Percentiles rank a stretch among this genome's conserved stretches.
These are phyloP conservation scores for Lycaon pictus DNA, from an alignment of 2,113 vertebrate genomes.

Conservation along the genomic window DNA sequence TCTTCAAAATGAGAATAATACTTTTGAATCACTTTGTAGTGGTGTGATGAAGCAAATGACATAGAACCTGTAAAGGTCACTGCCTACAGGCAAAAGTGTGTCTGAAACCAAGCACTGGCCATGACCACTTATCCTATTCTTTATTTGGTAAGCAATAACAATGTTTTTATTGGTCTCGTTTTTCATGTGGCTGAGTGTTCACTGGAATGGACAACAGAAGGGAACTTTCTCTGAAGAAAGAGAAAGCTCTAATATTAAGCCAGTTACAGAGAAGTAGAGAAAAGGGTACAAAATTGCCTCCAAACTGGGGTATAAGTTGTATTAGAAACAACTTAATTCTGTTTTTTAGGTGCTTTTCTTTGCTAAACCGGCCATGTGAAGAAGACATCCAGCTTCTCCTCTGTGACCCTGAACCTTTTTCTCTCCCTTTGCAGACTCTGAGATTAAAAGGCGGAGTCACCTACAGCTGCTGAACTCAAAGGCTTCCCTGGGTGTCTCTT, in stretches of 20 bases:
- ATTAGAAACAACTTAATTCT: neutral
- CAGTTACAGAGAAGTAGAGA: neutral
- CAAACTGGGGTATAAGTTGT: neutral
- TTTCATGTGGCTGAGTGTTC: neutral
- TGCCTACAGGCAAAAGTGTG: neutral
- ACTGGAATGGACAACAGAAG: neutral
- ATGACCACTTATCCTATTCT: neutral
- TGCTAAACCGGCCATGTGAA: neutral
- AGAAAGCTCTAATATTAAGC: slow-evolving; percentile 26
- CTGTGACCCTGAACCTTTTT: neutral
- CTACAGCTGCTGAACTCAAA: slow-evolving; percentile 82
- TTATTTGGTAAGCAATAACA: neutral
- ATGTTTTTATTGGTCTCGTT: neutral
- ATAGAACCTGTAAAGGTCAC: neutral
- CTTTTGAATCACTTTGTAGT: neutral
- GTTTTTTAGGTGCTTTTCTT: neutral
- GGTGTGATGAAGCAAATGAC: neutral
- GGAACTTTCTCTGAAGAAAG: neutral
- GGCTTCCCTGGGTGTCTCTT: neutral
- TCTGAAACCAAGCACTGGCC: neutral
- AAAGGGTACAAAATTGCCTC: neutral
- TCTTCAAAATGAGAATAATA: slow-evolving; percentile 40
- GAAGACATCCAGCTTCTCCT: neutral
- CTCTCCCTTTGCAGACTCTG: slow-evolving; percentile 79
- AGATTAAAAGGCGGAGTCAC: slow-evolving; percentile 73